phyloP scores from a whole-genome alignment of 2,797 vertebrate genomes.

The Amblyopsis hoosieri region DNA sequence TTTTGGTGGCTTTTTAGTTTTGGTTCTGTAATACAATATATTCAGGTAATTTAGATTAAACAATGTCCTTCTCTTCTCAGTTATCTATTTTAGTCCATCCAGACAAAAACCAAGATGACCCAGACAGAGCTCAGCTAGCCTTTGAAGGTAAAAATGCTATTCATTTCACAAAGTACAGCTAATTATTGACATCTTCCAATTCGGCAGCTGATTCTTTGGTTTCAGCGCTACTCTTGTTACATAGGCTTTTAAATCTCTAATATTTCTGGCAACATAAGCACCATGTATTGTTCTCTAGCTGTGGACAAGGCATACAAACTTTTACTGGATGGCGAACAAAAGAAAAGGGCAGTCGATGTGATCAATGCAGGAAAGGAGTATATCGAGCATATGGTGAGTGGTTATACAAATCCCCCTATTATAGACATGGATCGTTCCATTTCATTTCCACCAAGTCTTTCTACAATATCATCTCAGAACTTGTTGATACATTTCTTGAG shows the following conservation, averaged over 20 bases:
- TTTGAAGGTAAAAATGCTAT: conserved; percentile 87
- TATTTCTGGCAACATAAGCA: not conserved
- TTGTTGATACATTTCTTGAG: no score
- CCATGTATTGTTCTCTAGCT: conserved; percentile 74
- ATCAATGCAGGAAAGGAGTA: conserved; percentile 96
- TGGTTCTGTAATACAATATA: no score
- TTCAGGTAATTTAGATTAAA: not conserved
- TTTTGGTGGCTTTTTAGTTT: no score
- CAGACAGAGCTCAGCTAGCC: conserved; percentile 90
- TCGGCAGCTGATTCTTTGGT: not conserved
- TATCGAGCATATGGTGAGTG: conserved; percentile 93
- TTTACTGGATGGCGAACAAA: conserved; percentile 92
- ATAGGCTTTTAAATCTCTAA: not conserved
- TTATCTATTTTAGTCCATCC: conserved; percentile 98
- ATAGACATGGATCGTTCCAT: not conserved
- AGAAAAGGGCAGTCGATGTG: conserved; percentile 95
- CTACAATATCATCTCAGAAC: no score
- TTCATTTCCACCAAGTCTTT: no score
- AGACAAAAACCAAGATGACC: conserved; percentile 97
- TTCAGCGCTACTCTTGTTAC: not conserved
- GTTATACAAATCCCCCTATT: not conserved
- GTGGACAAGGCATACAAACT: conserved; percentile 98
- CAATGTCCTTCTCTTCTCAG: conserved; percentile 65
- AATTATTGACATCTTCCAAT: no score
- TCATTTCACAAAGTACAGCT: no score